Conservation (phyloP, 2,888 invertebrate species). For the Leucania comma region DNA sequence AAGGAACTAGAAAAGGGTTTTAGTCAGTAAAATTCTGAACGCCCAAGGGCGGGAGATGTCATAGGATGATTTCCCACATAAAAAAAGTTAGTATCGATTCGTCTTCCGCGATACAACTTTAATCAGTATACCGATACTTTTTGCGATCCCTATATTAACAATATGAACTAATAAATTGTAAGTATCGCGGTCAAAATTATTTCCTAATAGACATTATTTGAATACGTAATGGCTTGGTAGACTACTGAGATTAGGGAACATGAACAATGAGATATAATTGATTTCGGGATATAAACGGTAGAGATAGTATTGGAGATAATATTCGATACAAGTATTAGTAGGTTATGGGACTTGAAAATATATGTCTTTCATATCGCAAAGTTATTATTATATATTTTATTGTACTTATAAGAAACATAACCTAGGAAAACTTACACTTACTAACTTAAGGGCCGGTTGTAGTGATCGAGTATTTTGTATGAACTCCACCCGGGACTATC, state of each 20-base stretch:
- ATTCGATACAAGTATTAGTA: not conserved
- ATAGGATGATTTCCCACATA: too few species aligned
- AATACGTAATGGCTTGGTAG: constrained; percentile 37
- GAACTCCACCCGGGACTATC: too few species aligned
- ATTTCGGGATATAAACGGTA: constrained; percentile 25
- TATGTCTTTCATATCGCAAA: not conserved
- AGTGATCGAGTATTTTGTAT: too few species aligned
- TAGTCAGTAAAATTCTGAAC: too few species aligned
- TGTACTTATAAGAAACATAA: too few species aligned
- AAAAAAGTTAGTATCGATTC: too few species aligned
- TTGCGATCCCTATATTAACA: constrained; percentile 13
- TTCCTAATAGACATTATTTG: constrained; percentile 47
- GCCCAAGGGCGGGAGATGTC: too few species aligned
- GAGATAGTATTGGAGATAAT: not conserved
- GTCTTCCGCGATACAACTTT: not conserved
- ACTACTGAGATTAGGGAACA: constrained; percentile 41
- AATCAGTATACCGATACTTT: not conserved
- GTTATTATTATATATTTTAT: too few species aligned
- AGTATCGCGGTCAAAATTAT: constrained; percentile 48
- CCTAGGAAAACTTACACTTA: too few species aligned
- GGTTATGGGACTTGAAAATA: not conserved
- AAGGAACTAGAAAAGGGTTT: too few species aligned
- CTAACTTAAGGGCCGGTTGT: too few species aligned
- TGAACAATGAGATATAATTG: constrained; percentile 45
- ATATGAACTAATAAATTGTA: constrained; percentile 43